Evolutionary conservation across 2,888 invertebrate species (phyloP), one percentile per base, ranked within the genome.

Genomic region (Mechanitis messenoides): DNA sequence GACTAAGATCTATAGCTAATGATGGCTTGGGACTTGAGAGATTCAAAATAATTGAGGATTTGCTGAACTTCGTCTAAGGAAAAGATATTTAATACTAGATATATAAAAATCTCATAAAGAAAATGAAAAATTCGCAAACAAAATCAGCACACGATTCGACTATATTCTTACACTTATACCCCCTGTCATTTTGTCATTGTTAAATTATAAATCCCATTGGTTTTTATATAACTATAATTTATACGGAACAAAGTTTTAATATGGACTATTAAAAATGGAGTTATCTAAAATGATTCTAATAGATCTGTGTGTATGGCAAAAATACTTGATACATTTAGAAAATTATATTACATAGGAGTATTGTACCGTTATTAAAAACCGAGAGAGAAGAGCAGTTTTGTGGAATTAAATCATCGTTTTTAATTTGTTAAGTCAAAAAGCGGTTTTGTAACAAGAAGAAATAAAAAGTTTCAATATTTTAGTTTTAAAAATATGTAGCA

Each of bases 1-100:
- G 50, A 50, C 50, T 58, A 38, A 53, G 53, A 58, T 53, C 42
- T 58, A 50, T 45, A 58, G 20, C 53, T 20, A 53, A 57, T 45
- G 42, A 53, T n/a, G 42, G 33, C 31, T 33, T 42, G 45, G 28
- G 53, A 31, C 31, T 56, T 33, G 20, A 9, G 11, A 3, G 45
- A 42, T n/a, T 53, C 11, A 50, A 50, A 50, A 50, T 50, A 31
- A 47, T 47, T 20, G 28, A n/a, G 28, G 47, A 20, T 3, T 20
- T 20, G 4, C 20, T 47, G 20, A 20, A 20, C 20, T 35, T 35
- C 6, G 35, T 2, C 35, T 35, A 35, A 35, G 6, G 35, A 35
- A 35, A 35, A 35, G 7, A 42, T 42, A 9, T 42, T 11, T 9
- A 9, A 42, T 9, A 42, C 6, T 9, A 42, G 1, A 42, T 3